Evolutionary conservation across 2,797 vertebrate species (phyloP).

Genomic region (Lateolabrax maculatus): DNA sequence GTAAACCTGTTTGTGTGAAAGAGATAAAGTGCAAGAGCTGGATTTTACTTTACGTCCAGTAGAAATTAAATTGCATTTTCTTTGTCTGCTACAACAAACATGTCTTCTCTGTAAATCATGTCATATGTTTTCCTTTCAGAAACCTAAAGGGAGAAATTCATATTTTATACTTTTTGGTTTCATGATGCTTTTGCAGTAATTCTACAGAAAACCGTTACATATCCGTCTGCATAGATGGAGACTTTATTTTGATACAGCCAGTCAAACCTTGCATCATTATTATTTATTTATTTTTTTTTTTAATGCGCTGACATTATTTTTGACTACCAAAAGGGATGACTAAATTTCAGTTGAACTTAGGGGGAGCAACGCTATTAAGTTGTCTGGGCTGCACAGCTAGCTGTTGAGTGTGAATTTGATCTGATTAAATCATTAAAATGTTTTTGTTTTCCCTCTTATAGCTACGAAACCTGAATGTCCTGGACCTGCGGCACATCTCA

Average conservation of each 20-base stretch:
- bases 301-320: background rate
- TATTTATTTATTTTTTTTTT: no score
- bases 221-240: background rate
- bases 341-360: background rate
- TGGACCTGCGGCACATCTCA: conserved; percentile 97
- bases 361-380: background rate
- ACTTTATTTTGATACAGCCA: background rate
- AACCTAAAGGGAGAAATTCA: background rate
- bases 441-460: conserved; percentile 65
- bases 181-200: background rate
- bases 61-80: background rate
- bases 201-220: background rate
- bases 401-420: conserved; percentile 14
- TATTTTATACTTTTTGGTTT: background rate
- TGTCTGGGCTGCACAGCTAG: background rate
- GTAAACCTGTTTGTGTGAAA: conserved; percentile 5
- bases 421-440: background rate
- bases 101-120: background rate
- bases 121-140: background rate
- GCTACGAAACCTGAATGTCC: conserved; percentile 93
- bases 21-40: background rate
- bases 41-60: background rate
- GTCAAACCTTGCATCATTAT: no score
- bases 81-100: background rate
- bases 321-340: background rate